Base-by-base conservation (phyloP, 2,113 vertebrate species). In the Myxocyprinus asiaticus region DNA sequence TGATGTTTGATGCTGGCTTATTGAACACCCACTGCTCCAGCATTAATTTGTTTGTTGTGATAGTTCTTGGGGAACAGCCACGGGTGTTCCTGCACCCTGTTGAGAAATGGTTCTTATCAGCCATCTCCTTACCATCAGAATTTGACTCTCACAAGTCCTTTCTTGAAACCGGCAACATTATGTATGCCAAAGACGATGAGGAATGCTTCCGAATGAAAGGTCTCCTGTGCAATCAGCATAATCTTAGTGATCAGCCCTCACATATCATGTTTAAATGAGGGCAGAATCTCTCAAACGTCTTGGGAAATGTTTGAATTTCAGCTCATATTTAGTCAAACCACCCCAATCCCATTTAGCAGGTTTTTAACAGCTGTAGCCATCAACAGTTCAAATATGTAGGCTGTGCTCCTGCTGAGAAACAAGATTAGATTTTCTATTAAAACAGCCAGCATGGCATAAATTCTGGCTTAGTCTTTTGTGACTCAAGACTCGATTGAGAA, bases 51-150 rank as follows among this genome's bases (percentile, higher is more conserved):
- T 84, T 79, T 84, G 83, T 81, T 79, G 79, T 79, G 66, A 76
- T 63, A 71, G 80, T 82, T 82, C 81, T 76, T 74, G 77, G 72
- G 71, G 71, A 78, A 84, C 22, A 33, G 22, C 22, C 22, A 81
- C 83, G 51, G 71, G 66, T 79, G 59, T 70, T 82, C 76, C 80
- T 76, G 76, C 67, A 59, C 70, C 76, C 53, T 58, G 67, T 55
- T 82, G 62, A 84, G 83, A 79, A 66, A 51, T 43, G 61, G 76
- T 33, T 81, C 79, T 83, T 83, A 81, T 83, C 81, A 81, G 75
- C 47, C 79, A 85, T 81, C 70, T 33, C 22, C 22, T 70, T 78
- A 43, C 53, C 70, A 58, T 63, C 51, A 67, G 22, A 43, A 73
- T 75, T 42, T 68, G 82, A 84, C 75, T 75, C 76, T 55, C 81